Conservation (phyloP, 2,888 invertebrate species). For the Eupeodes latifasciatus region DNA sequence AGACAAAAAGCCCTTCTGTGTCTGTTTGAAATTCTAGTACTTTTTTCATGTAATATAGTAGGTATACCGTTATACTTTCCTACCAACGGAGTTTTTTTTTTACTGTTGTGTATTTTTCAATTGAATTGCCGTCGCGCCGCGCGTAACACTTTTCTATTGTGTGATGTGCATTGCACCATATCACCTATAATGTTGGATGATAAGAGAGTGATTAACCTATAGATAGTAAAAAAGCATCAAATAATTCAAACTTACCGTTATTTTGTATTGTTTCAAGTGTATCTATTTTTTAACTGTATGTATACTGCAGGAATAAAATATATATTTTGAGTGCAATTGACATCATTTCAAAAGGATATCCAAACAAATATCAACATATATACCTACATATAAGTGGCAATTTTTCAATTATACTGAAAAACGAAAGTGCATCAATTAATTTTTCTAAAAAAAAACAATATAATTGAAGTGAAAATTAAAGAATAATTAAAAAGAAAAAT, state of each 20-base stretch:
- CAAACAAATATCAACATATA: too few relatives aligned
- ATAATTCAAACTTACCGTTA: slow-evolving; percentile 41
- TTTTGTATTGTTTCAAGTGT: slow-evolving; percentile 29
- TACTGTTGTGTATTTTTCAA: slow-evolving; percentile 30
- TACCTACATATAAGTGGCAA: slow-evolving; percentile 47
- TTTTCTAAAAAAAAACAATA: background rate
- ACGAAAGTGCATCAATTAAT: slow-evolving; percentile 38
- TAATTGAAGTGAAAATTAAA: slow-evolving; percentile 19
- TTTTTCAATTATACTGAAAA: slow-evolving; percentile 8
- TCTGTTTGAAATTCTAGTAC: slow-evolving; percentile 42
- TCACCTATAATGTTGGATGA: background rate
- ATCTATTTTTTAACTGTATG: background rate
- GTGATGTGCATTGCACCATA: background rate
- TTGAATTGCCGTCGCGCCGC: slow-evolving; percentile 39
- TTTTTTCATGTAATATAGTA: background rate
- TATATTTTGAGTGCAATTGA: slow-evolving; percentile 58
- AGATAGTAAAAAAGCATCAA: slow-evolving; percentile 1
- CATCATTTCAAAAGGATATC: slow-evolving; percentile 29
- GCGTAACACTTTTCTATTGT: slow-evolving; percentile 4
- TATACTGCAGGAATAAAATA: background rate
- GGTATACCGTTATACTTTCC: too few relatives aligned
- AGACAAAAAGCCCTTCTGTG: slow-evolving; percentile 48
- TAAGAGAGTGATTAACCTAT: slow-evolving; percentile 39
- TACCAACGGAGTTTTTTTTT: slow-evolving; percentile 4
- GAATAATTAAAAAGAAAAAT: background rate